Evolutionary conservation across 1,140 invertebrate species (phyloP), one percentile per base, ranked within the genome.

Genomic region (Hyposmocoma kahamanoa): DNA sequence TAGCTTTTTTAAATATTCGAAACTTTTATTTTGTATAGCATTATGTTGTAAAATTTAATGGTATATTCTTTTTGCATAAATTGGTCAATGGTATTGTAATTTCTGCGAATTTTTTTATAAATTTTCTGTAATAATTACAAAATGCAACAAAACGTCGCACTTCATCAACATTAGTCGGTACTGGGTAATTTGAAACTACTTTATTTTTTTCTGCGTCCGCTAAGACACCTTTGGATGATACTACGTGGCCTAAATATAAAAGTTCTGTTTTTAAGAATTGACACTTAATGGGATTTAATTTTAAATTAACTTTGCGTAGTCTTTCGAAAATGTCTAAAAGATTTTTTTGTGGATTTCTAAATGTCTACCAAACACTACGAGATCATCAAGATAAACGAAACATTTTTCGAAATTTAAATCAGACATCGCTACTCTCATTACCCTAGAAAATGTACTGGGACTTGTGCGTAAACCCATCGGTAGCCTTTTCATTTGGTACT

Each of bases 201-300:
- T 17, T 18, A 39, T 10, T 39, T 39, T 39, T 39, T 18, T 39
- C 36, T 5, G 36, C 15, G 13, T 39, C 36, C 6, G 36, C 15
- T 4, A 19, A 39, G 5, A 39, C 18, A 8, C 36, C 36, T 39
- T 42, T 9, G 3, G 19, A 26, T 10, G 51, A 47, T 3, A 53
- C 45, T 5, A 43, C 21, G 15, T 53, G 51, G 9, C 51, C 52
- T 41, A 54, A 41, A 30, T 54, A 54, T 30, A 48, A 22, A 11
- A 48, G 1, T 54, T 54, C 9, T 17, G 6, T 43, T 41, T 44
- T 36, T 5, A 54, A 10, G 22, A 49, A 54, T n/a, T 45, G 18
- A 24, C 52, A 54, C 24, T 54, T 54, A 3, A 21, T 2, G 13
- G 52, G 47, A 24, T 54, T 54, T 45, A 49, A 22, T 45, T 54